Evolutionary conservation across 2,113 vertebrate genomes (phyloP).

Genomic region (Felis chaus): DNA sequence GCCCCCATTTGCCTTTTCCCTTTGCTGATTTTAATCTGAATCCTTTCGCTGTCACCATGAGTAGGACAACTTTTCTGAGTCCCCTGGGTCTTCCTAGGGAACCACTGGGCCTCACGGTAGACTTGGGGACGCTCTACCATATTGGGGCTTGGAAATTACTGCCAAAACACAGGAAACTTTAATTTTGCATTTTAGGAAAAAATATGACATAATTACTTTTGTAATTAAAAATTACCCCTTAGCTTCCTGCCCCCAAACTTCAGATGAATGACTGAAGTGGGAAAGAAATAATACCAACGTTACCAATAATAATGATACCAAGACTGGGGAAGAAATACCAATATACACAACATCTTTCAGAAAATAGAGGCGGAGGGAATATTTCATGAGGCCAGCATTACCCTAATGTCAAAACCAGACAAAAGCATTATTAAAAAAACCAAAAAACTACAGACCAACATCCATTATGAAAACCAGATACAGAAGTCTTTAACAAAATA

Average conservation of each 20-base stretch:
- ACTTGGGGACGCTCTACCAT: neutral
- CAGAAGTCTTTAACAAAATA: constrained; percentile 25
- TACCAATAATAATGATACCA: too few species aligned
- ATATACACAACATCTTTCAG: neutral
- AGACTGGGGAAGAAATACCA: neutral
- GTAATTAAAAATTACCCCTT: neutral
- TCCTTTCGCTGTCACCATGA: too few species aligned
- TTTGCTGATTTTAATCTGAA: neutral
- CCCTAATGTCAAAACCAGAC: neutral
- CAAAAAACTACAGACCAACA: neutral
- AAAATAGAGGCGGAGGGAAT: neutral
- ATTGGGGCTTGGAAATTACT: neutral
- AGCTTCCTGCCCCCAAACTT: neutral
- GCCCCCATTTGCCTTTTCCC: neutral
- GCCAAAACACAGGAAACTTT: neutral
- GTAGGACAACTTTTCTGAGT: neutral
- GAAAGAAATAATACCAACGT: neutral
- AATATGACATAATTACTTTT: neutral
- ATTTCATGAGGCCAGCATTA: neutral
- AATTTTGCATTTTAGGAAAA: neutral
- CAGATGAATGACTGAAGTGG: neutral
- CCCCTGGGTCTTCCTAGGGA: neutral
- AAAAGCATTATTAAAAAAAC: neutral
- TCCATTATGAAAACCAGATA: neutral
- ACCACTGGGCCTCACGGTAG: neutral